phyloP scores from a whole-genome alignment of 2,888 invertebrate species.

The Fragum whitleyi region DNA sequence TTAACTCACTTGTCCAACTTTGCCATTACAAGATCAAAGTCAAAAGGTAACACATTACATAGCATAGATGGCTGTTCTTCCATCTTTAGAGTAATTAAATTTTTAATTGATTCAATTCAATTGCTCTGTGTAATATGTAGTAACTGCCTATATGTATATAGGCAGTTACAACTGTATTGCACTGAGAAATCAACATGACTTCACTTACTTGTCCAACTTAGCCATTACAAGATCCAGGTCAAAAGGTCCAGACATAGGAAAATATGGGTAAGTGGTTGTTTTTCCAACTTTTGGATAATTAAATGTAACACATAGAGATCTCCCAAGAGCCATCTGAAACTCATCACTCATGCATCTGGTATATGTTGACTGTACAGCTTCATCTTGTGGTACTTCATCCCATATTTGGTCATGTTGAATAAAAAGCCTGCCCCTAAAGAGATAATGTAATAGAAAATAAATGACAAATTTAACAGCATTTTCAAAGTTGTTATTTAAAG shows the following conservation, averaged over 20 bases:
- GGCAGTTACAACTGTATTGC: no score
- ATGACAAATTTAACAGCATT: no score
- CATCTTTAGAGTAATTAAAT: slow-evolving; percentile 57
- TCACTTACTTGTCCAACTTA: slow-evolving; percentile 47
- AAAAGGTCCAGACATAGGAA: slow-evolving; percentile 71
- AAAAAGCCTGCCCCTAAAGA: slow-evolving; percentile 48
- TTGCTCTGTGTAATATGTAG: no score
- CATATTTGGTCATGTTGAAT: slow-evolving; percentile 35
- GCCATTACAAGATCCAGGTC: slow-evolving; percentile 35
- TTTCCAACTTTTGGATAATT: slow-evolving; percentile 57
- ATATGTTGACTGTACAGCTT: slow-evolving; percentile 38
- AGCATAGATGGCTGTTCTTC: slow-evolving; percentile 40
- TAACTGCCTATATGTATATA: no score
- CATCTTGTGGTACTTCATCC: slow-evolving; percentile 43
- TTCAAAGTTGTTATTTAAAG: no score
- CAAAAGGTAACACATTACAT: no score
- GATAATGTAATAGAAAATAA: neutral
- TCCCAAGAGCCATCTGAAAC: slow-evolving; percentile 42
- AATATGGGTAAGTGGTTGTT: slow-evolving; percentile 64
- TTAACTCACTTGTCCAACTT: slow-evolving; percentile 53
- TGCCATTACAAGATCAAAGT: slow-evolving; percentile 30
- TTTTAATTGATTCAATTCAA: no score
- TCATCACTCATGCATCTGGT: slow-evolving; percentile 33
- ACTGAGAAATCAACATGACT: no score
- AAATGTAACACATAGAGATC: slow-evolving; percentile 49